Base-by-base conservation (phyloP, 2,113 vertebrate species). In the Triplophysa tibetana region DNA sequence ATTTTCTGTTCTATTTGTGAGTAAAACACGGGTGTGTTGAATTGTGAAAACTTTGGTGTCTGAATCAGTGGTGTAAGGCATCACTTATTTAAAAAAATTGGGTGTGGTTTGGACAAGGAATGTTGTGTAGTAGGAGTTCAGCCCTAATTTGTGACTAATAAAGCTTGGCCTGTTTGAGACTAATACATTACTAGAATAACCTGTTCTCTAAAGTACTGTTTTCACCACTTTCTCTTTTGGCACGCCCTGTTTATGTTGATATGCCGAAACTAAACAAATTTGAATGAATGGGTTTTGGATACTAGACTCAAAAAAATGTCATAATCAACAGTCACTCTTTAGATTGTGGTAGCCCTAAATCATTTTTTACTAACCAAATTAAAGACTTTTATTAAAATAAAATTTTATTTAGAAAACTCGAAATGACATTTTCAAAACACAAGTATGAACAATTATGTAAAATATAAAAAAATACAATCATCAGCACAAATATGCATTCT, bases 91-190 rank as follows among this genome's bases (percentile, higher is more conserved):
- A 68, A 66, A 38, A 17, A 33, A 17, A 9, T 62, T 41, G 16
- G 50, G 33, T 60, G 62, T 63, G 75, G 79, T 76, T 58, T 80
- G 63, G 65, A 26, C 14, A 58, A 75, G 45, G 79, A 84, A 84
- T 84, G 83, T 45, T 12, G 70, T 43, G 17, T 17, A 23, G 58
- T 76, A 70, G 38, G 79, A 63, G 61, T 61, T 54, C 19, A 66
- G 17, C 50, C 65, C n/a, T 67, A 56, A 69, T 63, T 33, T 65
- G 24, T 21, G 62, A 77, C 48, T 24, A 41, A 48, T 69, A 74
- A 23, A 45, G 41, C 56, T 26, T 78, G 65, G 3, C 33, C 9
- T 33, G 24, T 48, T 56, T 19, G 70, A 24, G 43, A 33, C 56
- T 60, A 9, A 13, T 63, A 14, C 58, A 1, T 76, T 70, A 43